A percentile compares a stretch with the other conserved stretches of the same genome.
phyloP scores from a whole-genome alignment of 2,797 vertebrate species.

The Otus scops region DNA sequence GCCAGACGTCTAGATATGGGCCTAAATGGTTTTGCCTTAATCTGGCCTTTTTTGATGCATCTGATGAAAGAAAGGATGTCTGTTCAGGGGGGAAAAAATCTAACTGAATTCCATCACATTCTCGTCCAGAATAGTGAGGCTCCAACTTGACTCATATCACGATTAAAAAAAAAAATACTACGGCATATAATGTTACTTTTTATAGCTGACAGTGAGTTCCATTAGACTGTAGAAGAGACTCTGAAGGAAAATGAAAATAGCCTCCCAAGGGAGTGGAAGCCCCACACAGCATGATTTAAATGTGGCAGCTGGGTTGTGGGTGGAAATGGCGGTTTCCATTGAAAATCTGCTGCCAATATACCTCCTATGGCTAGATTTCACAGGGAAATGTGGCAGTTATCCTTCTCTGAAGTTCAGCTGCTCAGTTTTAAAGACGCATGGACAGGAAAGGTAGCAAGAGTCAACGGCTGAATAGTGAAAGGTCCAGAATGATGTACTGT shows the following conservation, averaged over 20 bases:
- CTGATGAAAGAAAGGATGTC: neutral
- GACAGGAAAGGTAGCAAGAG: neutral
- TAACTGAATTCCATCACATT: neutral
- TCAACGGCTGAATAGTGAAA: neutral
- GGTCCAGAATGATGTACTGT: neutral
- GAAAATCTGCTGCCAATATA: slow-evolving; percentile 48
- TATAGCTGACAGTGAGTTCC: slow-evolving; percentile 46
- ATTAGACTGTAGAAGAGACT: slow-evolving; percentile 35
- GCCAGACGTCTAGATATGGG: neutral
- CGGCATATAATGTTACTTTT: slow-evolving; percentile 20
- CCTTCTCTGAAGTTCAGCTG: neutral
- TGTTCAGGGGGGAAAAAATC: neutral
- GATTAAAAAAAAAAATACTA: neutral
- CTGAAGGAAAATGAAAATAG: slow-evolving; percentile 39
- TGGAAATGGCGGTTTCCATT: slow-evolving; percentile 45
- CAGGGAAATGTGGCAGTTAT: neutral
- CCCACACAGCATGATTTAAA: slow-evolving; percentile 50
- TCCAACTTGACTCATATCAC: slow-evolving; percentile 16
- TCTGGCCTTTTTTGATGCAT: neutral
- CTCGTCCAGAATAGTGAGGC: neutral
- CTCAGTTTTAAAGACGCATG: slow-evolving; percentile 1
- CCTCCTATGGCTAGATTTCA: slow-evolving; percentile 11
- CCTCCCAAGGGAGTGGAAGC: slow-evolving; percentile 53
- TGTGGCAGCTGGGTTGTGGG: slow-evolving; percentile 54
- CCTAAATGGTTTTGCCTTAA: neutral